Conservation (phyloP, 1,140 invertebrate species). For the Brachionus paranguensis region DNA sequence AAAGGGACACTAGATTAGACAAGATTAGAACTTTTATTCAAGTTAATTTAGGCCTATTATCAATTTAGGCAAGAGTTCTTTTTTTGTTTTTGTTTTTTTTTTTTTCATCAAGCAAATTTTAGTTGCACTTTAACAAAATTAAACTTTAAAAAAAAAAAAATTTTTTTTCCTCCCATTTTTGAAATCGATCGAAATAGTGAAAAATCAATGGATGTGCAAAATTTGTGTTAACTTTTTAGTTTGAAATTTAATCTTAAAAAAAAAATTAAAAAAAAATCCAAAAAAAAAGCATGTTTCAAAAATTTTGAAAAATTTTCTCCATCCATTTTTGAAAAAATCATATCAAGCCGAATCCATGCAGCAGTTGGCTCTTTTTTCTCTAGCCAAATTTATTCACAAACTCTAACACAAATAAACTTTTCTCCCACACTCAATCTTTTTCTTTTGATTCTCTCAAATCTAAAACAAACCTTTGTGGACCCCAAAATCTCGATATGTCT, state of each 20-base stretch:
- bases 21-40: conserved; percentile 31
- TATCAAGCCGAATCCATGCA: too few species aligned
- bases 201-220: too few species aligned
- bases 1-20: conserved; percentile 17
- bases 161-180: background rate
- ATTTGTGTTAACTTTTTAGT: background rate
- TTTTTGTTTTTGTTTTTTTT: too few species aligned
- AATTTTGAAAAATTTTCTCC: background rate
- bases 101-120: background rate
- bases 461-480: background rate
- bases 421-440: background rate
- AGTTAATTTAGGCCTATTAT: background rate
- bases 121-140: background rate
- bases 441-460: background rate
- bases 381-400: too few species aligned
- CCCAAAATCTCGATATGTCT: background rate
- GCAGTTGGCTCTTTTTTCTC: too few species aligned
- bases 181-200: too few species aligned
- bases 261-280: background rate
- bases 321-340: background rate
- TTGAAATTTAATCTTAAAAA: background rate
- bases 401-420: too few species aligned
- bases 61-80: background rate
- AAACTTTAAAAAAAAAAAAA: background rate
- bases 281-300: background rate